Base-by-base conservation (phyloP, 1,140 invertebrate genomes). In the Lerema accius region DNA sequence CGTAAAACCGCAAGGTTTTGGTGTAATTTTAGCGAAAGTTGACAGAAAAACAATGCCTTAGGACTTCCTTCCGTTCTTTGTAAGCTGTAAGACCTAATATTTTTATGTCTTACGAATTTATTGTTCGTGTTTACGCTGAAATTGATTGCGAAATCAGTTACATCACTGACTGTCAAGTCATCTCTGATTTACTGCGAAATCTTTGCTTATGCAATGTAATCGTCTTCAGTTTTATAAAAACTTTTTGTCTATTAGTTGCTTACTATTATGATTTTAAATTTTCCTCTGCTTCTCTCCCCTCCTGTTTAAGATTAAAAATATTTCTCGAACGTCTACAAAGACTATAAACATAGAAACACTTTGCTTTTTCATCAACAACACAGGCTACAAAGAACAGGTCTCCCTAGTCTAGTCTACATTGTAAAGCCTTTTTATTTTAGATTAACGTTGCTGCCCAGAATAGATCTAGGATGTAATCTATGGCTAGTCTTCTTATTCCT, bases 1-100 rank as follows among this genome's bases (percentile, higher is more conserved):
- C n/a, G 51, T 55, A 39, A 56, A 61, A 51, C 35, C 46, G 17
- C 49, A 13, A 58, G 58, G 23, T 53, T 64, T 69, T 69, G 16
- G 42, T 51, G 50, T 63, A 56, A 64, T 65, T 61, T 68, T 48
- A 55, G 63, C 67, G 67, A 74, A 74, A 67, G 51, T 53, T 19
- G 58, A 13, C 40, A 58, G 28, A 37, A 62, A 49, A 71, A 66
- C 56, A 60, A 13, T 60, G 14, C 40, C 14, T 7, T 9, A 10
- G 14, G 15, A 1, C 14, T 43, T 43, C 11, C 40, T 17, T 4
- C 5, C 39, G 6, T 40, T 14, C 9, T 40, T 11, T 40, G n/a
- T 13, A 40, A n/a, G n/a, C n/a, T n/a, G n/a, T 4, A 6, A n/a
- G 1, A n/a, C 9, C 3, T 4, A 14, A 40, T 40, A 14, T 40